These are phyloP conservation scores for Apostichopus californicus DNA, from an alignment of 35 echinoderm and acorn worm genomes.

Conservation along the genomic window DNA sequence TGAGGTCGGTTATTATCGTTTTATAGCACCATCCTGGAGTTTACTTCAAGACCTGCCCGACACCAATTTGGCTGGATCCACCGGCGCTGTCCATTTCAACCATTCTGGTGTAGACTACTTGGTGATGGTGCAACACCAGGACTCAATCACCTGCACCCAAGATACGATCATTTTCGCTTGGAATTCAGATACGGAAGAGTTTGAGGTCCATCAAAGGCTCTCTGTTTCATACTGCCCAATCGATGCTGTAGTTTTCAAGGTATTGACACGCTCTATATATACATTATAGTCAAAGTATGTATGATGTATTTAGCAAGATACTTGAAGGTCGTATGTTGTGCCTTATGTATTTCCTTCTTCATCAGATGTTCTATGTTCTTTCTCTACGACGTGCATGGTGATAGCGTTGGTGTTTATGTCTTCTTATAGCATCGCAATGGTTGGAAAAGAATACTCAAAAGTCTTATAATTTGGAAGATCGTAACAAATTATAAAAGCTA, in stretches of 20 bases:
- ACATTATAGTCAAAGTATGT: too few species aligned
- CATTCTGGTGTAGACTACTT: slow-evolving; percentile 28
- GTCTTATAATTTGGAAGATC: too few species aligned
- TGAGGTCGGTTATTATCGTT: neutral
- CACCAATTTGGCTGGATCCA: slow-evolving; percentile 2
- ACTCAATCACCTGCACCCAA: slow-evolving; percentile 13
- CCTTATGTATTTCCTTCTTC: too few species aligned
- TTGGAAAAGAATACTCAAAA: too few species aligned
- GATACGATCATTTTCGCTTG: slow-evolving; percentile 22
- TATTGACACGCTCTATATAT: neutral
- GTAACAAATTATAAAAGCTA: too few species aligned
- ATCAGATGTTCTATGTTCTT: too few species aligned
- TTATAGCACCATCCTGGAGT: slow-evolving; percentile 23
- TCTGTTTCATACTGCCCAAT: slow-evolving; percentile 10
- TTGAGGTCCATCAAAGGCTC: slow-evolving; percentile 38
- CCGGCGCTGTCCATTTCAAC: slow-evolving; percentile 27
- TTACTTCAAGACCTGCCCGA: slow-evolving; percentile 4
- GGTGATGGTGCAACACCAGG: slow-evolving; percentile 21
- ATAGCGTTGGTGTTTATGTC: too few species aligned
- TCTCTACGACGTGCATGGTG: too few species aligned
- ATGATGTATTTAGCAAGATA: too few species aligned
- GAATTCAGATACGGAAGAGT: neutral
- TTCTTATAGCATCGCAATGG: too few species aligned
- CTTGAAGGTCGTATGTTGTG: too few species aligned
- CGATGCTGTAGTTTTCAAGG: slow-evolving; percentile 24